phyloP scores from a whole-genome alignment of 2,113 vertebrate genomes.

The Salvelinus sp. region DNA sequence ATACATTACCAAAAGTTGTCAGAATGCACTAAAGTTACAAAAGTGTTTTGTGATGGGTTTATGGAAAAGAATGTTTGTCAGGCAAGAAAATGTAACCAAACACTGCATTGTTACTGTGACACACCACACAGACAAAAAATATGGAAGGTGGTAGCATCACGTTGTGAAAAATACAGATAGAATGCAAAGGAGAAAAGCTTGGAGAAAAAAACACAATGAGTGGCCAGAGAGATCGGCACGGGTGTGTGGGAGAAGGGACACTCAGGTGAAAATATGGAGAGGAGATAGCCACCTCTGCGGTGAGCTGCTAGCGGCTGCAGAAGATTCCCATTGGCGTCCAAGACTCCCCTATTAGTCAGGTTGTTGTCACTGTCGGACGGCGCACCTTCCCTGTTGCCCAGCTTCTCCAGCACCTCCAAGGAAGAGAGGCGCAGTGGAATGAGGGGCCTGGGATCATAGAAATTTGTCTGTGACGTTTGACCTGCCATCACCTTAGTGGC shows the following conservation, averaged over 20 bases:
- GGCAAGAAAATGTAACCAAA: neutral
- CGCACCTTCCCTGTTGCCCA: conserved; percentile 73
- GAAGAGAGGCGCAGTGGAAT: conserved; percentile 89
- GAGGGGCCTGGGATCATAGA: conserved; percentile 71
- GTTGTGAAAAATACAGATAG: conserved; percentile 62
- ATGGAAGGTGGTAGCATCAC: conserved; percentile 64
- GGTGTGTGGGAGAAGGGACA: conserved; percentile 55
- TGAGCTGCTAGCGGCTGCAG: conserved; percentile 80
- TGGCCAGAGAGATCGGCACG: conserved; percentile 71
- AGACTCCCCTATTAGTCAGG: conserved; percentile 79
- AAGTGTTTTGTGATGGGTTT: conserved; percentile 27
- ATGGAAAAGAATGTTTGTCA: neutral
- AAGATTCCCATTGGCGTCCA: conserved; percentile 93
- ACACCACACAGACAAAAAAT: conserved; percentile 55
- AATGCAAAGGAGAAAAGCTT: conserved; percentile 58
- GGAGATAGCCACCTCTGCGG: conserved; percentile 91
- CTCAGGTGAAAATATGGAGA: conserved; percentile 72
- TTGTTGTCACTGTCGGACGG: conserved; percentile 60
- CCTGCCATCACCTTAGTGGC: conserved; percentile 55
- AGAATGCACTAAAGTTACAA: conserved; percentile 49
- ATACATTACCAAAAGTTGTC: too few species aligned
- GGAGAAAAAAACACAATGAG: conserved; percentile 61
- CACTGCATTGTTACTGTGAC: conserved; percentile 44
- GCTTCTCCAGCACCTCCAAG: conserved; percentile 84
- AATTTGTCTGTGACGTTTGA: conserved; percentile 22